Base-by-base conservation (phyloP, 2,113 vertebrate species). In the Ageneiosus marmoratus region DNA sequence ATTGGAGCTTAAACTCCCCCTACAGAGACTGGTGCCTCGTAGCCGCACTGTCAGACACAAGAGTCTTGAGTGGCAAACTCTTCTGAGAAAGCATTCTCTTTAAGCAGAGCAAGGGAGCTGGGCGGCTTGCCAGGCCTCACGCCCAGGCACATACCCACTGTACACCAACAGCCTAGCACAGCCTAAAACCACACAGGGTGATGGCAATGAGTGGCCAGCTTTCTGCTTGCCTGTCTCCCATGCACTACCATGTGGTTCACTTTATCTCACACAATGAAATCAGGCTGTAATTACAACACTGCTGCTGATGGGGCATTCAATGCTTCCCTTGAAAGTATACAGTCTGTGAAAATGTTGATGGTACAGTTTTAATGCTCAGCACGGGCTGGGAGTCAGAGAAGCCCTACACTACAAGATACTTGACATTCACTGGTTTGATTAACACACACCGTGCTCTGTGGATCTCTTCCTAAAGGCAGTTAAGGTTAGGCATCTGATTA, bases 181-280 rank as follows among this genome's bases (percentile, higher is more conserved):
- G 83, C 85, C 88, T 91, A 88, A 93, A 93, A 91, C 91, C 92
- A 93, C 92, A 94, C 93, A 93, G 86, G 90, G 90, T 92, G 93
- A 93, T 91, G 91, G 89, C 89, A 91, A 90, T 85, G 86, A 89
- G 22, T 79, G 87, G 85, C 44, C 69, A 48, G 41, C 53, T 34
- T 48, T 20, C 34, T 58, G 63, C 50, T 65, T 22, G 44, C 72
- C 53, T 73, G 58, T 76, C 70, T 85, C 48, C 73, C 27, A 62
- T 76, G 77, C 62, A 29, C 34, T 46, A 73, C 84, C 86, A 87
- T 92, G 89, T 89, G 88, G 88, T 93, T 91, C 88, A 87, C 88
- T 93, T 93, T 89, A 89, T 89, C 86, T 85, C 75, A 81, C 72
- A 83, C 82, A 91, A 90, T 89, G 91, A 84, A 91, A 89, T 84